Base-by-base conservation (phyloP, 2,888 invertebrate species). In the Protula sp. region DNA sequence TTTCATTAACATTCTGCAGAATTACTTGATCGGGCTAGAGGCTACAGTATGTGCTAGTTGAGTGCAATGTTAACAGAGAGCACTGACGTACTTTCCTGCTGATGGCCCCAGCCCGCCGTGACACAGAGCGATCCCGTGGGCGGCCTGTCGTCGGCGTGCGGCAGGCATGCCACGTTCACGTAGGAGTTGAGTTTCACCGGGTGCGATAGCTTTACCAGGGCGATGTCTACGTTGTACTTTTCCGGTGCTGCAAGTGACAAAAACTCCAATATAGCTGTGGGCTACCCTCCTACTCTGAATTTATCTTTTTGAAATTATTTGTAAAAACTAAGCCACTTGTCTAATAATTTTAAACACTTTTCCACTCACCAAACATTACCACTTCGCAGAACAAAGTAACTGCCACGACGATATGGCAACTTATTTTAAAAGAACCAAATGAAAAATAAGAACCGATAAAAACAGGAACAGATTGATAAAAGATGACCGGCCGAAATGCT, bases 41-140 rank as follows among this genome's bases (percentile, higher is more conserved):
- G n/a, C n/a, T n/a, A n/a, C n/a, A n/a, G n/a, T n/a, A n/a, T n/a
- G n/a, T n/a, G n/a, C n/a, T n/a, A n/a, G n/a, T n/a, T n/a, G n/a
- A n/a, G n/a, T n/a, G n/a, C n/a, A n/a, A n/a, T n/a, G n/a, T n/a
- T n/a, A n/a, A n/a, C n/a, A n/a, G n/a, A n/a, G n/a, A n/a, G n/a
- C n/a, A n/a, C n/a, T n/a, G n/a, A n/a, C 61, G 57, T 48, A 70
- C 69, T 57, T 58, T 67, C 70, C 47, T 63, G 30, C 22, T 64
- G 67, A 61, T 70, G 69, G 22, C 75, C 75, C 75, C 75, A 75
- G 26, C 75, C 75, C 22, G 74, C 72, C 4, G 73, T 71, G 30
- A 70, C 64, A 54, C 74, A 74, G 26, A 60, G 27, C 22, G 68
- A 69, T 1, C 73, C 73, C 24, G 64, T 57, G 22, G 55, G 24